Conservation (phyloP, 2,888 invertebrate species). For the Lithophane ornitopus region DNA sequence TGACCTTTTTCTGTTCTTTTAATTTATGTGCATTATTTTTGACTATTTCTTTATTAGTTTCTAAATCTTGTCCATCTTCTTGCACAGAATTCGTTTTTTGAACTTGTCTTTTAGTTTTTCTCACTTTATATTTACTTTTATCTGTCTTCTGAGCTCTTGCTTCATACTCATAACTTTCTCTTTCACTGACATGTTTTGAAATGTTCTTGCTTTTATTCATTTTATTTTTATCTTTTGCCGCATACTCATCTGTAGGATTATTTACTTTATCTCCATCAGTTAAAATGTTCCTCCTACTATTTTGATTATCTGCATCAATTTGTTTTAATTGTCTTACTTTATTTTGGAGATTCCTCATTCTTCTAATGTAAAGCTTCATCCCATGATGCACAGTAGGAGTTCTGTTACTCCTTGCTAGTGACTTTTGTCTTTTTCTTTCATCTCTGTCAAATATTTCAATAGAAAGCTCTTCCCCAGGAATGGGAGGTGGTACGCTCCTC, state of each 20-base stretch:
- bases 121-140: no score
- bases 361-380: not conserved
- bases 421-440: not conserved
- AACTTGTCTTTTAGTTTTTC: no score
- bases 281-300: not conserved
- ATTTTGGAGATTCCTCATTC: not conserved
- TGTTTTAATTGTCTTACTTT: not conserved
- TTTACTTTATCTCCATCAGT: not conserved
- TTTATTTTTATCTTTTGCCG: not conserved
- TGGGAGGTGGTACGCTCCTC: not conserved
- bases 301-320: not conserved
- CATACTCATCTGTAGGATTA: not conserved
- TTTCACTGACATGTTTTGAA: not conserved
- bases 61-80: not conserved
- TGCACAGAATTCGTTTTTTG: not conserved
- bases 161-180: not conserved
- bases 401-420: not conserved
- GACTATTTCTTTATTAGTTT: not conserved
- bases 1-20: not conserved
- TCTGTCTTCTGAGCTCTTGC: not conserved
- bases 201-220: not conserved
- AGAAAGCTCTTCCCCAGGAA: not conserved
- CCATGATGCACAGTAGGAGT: no score
- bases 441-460: conserved; percentile 3
- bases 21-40: not conserved